Percentiles rank a stretch among this genome's conserved stretches.
phyloP scores from a whole-genome alignment of 1,140 invertebrate genomes.

The Zaprionus gabonicus region DNA sequence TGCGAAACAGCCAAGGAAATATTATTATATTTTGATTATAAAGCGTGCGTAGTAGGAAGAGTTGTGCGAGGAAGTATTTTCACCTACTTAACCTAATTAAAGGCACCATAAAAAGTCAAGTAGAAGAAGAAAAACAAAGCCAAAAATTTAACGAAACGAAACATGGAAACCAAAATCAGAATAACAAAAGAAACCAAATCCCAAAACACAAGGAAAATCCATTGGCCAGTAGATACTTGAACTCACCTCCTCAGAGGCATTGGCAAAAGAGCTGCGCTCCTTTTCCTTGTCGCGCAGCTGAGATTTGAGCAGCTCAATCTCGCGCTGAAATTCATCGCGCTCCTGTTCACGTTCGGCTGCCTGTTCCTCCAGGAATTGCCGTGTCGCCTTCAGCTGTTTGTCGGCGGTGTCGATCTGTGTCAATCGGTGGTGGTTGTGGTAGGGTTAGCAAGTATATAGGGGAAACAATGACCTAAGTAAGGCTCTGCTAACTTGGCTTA shows the following conservation, averaged over 20 bases:
- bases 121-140: constrained; percentile 27
- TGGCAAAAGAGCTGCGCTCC: constrained; percentile 86
- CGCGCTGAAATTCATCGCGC: constrained; percentile 89
- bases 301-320: constrained; percentile 87
- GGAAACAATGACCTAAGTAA: constrained; percentile 27
- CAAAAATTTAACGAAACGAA: constrained; percentile 55
- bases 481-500: constrained; percentile 46
- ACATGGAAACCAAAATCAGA: constrained; percentile 9
- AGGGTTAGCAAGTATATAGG: constrained; percentile 35
- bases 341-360: constrained; percentile 91
- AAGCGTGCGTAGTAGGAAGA: background rate
- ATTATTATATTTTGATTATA: constrained; percentile 4
- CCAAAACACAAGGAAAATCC: constrained; percentile 44
- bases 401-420: constrained; percentile 91
- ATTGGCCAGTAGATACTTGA: constrained; percentile 12
- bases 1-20: background rate
- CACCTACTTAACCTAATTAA: constrained; percentile 30
- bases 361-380: constrained; percentile 92
- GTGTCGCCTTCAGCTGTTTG: constrained; percentile 90
- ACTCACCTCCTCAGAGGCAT: constrained; percentile 86
- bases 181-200: constrained; percentile 47
- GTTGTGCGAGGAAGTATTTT: background rate
- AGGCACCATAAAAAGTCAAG: constrained; percentile 25
- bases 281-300: constrained; percentile 88
- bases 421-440: constrained; percentile 35